Conservation (phyloP, 1,140 invertebrate species). For the Aphaenogaster floridana region DNA sequence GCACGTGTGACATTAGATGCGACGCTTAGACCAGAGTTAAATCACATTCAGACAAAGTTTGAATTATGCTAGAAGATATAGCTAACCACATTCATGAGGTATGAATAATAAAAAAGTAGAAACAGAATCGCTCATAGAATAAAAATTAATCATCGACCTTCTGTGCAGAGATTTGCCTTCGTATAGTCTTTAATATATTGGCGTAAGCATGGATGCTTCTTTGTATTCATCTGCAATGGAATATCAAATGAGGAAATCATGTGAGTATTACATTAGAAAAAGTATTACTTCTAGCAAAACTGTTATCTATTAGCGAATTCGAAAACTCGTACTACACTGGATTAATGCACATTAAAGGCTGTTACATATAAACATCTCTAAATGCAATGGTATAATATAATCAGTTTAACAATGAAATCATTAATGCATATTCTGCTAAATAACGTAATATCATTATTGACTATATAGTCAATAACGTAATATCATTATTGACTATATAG, state of each 20-base stretch:
- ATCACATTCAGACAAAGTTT: background rate
- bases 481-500: no score
- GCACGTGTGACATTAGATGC: background rate
- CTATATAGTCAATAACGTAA: no score
- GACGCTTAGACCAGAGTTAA: background rate
- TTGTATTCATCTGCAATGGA: background rate
- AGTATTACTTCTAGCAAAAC: background rate
- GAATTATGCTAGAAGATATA: background rate
- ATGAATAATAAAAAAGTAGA: background rate
- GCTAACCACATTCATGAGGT: background rate
- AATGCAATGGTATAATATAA: no score
- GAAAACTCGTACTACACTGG: no score
- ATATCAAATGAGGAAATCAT: background rate
- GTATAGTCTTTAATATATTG: background rate
- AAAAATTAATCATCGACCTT: conserved; percentile 9
- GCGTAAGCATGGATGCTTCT: background rate
- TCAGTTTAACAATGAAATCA: no score
- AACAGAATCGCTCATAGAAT: background rate
- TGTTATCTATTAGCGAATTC: background rate
- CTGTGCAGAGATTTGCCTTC: background rate
- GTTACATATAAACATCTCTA: no score
- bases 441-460: no score
- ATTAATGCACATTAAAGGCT: no score
- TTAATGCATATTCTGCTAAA: no score
- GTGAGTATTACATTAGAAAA: background rate